phyloP scores from a whole-genome alignment of 2,888 invertebrate genomes.

The Lithophane ornitopus region DNA sequence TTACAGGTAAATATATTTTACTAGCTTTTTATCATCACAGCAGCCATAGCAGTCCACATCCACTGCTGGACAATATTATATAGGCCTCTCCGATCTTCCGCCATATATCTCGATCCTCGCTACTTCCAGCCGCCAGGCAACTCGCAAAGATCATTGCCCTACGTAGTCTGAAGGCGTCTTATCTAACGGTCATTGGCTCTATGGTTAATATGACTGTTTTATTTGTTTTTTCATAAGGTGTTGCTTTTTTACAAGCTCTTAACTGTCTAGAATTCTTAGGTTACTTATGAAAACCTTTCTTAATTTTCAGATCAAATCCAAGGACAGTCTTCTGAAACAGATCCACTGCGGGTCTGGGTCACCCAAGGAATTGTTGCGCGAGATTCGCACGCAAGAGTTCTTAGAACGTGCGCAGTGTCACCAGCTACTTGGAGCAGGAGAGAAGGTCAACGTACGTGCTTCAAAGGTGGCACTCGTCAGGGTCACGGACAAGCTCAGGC shows the following conservation, averaged over 20 bases:
- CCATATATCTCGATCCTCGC: too few species aligned
- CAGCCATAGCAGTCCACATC: neutral
- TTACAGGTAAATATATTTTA: conserved; percentile 88
- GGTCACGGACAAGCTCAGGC: conserved; percentile 95
- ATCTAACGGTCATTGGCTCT: neutral
- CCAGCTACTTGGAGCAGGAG: conserved; percentile 94
- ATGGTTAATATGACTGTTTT: neutral
- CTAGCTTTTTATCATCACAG: neutral
- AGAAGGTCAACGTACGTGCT: conserved; percentile 94
- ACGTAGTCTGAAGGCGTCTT: too few species aligned
- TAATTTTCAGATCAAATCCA: conserved; percentile 93
- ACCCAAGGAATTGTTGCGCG: conserved; percentile 89
- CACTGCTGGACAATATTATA: neutral
- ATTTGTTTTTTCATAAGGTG: neutral
- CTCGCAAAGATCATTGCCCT: too few species aligned
- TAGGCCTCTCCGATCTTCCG: too few species aligned
- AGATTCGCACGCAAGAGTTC: conserved; percentile 95
- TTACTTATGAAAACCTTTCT: conserved; percentile 7
- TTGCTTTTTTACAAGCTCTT: neutral
- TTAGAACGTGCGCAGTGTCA: conserved; percentile 95
- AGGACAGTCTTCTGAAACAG: conserved; percentile 94
- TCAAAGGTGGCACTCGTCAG: conserved; percentile 95
- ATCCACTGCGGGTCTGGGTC: conserved; percentile 91
- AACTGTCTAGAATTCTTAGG: too few species aligned
- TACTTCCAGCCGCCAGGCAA: too few species aligned